Base-by-base conservation (phyloP, 2,888 invertebrate species). In the Drosophila hawaiiensis region DNA sequence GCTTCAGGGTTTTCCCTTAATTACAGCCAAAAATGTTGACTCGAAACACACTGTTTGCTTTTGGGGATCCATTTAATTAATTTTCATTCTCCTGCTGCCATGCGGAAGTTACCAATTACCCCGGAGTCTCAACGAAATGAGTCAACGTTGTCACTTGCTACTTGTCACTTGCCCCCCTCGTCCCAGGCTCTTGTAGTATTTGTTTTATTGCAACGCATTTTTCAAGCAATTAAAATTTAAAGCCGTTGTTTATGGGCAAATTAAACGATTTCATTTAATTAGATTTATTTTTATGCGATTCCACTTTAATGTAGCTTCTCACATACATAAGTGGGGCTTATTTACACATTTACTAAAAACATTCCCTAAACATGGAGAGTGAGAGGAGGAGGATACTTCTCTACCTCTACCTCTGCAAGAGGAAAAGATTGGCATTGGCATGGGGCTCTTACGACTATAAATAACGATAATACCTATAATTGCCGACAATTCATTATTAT, bases 381-480 rank as follows among this genome's bases (percentile, higher is more conserved):
- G 31, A 16, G 43, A 3, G n/a, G 31, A 22, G 28, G 7, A 14
- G 35, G 14, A 41, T 3, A 12, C 19, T 53, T 16, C 14, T 29
- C 19, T 3, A 19, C 10, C 14, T 29, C 19, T 3, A 19, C 10
- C 5, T 59, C 66, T 59, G 70, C 52, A 64, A 28, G 29, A 62
- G 82, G 71, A 62, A 43, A 69, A 70, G n/a, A 56, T 39, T 47
- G 65, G 73, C 68, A 79, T 75, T 75, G 75, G 80, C 80, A 69
- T 76, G 72, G 76, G 68, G 79, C 79, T 82, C 89, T 91, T 87
- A 91, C 85, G 83, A 92, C 93, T 91, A 93, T 92, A 92, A 92
- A 92, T 92, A 93, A 93, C 91, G 92, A 92, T 93, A 93, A 93
- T 92, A 91, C 92, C 92, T 91, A 92, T 92, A 92, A 92, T 92